These are phyloP conservation scores for Ptychadena robeensis DNA, from an alignment of 2,797 vertebrate species.

Conservation along the genomic window DNA sequence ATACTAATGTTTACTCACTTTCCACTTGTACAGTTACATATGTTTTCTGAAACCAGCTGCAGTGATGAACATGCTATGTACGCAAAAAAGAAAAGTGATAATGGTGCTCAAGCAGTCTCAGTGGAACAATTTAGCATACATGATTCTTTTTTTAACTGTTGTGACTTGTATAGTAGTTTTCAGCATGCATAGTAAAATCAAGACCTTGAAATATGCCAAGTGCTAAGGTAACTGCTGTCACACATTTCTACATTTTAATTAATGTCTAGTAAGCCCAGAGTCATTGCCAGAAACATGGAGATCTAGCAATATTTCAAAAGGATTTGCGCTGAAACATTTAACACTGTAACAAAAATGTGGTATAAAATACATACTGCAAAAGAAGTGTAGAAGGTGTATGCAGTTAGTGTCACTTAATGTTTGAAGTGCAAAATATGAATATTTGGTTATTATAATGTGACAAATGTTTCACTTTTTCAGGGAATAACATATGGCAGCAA, in stretches of 20 bases:
- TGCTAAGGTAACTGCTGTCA: not conserved
- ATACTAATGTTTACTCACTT: not conserved
- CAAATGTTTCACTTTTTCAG: not conserved
- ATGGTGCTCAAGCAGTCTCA: not conserved
- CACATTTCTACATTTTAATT: slow-evolving; percentile 12
- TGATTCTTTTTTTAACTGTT: not conserved
- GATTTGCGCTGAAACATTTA: not conserved
- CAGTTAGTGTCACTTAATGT: not conserved
- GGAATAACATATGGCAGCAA: not conserved
- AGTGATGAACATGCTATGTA: not conserved
- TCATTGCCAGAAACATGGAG: not conserved
- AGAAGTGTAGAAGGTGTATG: not conserved
- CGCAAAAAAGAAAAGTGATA: not conserved
- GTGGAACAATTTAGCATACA: slow-evolving; percentile 1
- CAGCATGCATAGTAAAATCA: not conserved
- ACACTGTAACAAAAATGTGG: not conserved
- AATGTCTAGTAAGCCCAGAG: not conserved
- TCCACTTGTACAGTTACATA: not conserved
- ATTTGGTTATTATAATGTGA: not conserved
- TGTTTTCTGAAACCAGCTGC: not conserved
- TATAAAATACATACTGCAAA: not conserved
- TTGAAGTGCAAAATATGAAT: not conserved
- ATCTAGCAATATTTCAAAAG: not conserved
- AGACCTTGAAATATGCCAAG: slow-evolving; percentile 6
- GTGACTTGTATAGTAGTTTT: not conserved